phyloP scores from a whole-genome alignment of 2,888 invertebrate species.

The Pyrocoelia pectoralis region DNA sequence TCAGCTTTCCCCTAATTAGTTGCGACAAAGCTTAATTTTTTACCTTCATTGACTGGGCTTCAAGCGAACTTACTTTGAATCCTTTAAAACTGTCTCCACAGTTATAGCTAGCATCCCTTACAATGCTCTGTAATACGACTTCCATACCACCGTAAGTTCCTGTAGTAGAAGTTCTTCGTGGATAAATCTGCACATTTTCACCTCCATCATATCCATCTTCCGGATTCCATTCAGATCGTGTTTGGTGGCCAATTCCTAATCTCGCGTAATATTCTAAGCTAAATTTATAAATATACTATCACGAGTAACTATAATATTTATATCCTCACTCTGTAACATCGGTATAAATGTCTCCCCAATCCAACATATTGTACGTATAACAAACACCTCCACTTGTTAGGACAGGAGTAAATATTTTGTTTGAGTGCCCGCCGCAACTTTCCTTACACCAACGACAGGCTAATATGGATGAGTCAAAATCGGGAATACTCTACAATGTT shows the following conservation, averaged over 20 bases:
- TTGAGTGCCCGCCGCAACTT: neutral
- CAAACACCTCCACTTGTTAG: conserved; percentile 64
- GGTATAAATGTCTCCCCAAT: conserved; percentile 58
- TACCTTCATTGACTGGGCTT: too few relatives aligned
- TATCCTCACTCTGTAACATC: conserved; percentile 37
- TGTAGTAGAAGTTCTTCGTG: conserved; percentile 60
- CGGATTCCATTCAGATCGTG: conserved; percentile 64
- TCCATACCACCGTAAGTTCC: conserved; percentile 22
- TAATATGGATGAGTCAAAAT: neutral
- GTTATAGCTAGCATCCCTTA: conserved; percentile 66
- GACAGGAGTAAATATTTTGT: conserved; percentile 41
- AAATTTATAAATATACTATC: neutral
- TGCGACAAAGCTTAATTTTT: too few relatives aligned
- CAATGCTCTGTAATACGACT: neutral
- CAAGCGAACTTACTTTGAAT: conserved; percentile 23
- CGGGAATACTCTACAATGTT: conserved; percentile 6
- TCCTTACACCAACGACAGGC: neutral
- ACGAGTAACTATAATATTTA: neutral
- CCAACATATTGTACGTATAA: conserved; percentile 73
- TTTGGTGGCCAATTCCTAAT: conserved; percentile 9
- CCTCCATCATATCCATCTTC: conserved; percentile 69
- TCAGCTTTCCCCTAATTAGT: too few relatives aligned
- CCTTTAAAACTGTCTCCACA: conserved; percentile 52
- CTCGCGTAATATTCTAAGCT: conserved; percentile 14
- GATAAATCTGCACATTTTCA: conserved; percentile 67